Percentiles rank a stretch among this genome's conserved stretches.
phyloP scores from a whole-genome alignment of 2,113 vertebrate genomes.

The Scopus umbretta region DNA sequence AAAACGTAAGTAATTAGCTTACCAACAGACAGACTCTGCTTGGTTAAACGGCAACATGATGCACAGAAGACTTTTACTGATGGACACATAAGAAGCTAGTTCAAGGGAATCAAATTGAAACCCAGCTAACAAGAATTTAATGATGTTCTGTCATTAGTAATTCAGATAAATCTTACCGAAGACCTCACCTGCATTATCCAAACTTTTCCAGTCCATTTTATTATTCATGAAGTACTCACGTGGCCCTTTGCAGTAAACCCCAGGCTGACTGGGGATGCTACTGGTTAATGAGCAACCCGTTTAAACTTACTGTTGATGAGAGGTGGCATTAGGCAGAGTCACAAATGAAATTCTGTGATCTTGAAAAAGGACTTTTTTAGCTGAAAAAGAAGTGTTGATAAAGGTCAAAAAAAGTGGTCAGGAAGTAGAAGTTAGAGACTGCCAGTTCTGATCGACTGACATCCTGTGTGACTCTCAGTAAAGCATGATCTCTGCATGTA shows the following conservation, averaged over 20 bases:
- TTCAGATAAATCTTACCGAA: not conserved
- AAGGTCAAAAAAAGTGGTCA: not conserved
- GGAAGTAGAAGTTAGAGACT: not conserved
- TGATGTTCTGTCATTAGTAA: not conserved
- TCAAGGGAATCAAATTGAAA: not conserved
- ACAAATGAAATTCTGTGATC: not conserved
- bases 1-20: conserved; percentile 27
- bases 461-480: not conserved
- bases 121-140: not conserved
- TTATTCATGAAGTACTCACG: conserved; percentile 6
- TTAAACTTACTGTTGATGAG: not conserved
- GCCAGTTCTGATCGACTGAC: not conserved
- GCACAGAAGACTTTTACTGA: not conserved
- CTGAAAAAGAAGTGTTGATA: not conserved
- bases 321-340: not conserved
- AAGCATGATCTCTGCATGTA: not conserved
- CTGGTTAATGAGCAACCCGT: not conserved
- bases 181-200: not conserved
- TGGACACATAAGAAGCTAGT: not conserved
- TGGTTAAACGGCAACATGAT: not conserved
- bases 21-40: not conserved
- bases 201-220: not conserved
- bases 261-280: not conserved
- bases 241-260: not conserved
- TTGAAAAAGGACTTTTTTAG: not conserved